These are phyloP conservation scores for Acipenser ruthenus DNA, from an alignment of 2,797 vertebrate species.

Conservation along the genomic window DNA sequence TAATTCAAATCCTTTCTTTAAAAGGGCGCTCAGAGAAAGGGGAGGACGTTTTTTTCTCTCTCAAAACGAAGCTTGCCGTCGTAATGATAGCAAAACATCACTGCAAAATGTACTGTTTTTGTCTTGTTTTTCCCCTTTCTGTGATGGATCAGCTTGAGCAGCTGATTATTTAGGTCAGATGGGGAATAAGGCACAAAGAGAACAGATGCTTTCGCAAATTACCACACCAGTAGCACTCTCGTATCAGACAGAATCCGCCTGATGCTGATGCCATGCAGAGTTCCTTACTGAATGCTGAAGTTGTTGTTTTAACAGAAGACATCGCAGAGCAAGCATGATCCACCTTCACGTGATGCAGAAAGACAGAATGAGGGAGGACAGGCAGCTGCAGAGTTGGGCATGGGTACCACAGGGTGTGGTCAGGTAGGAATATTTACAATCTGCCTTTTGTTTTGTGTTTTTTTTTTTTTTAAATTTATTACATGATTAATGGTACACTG, in stretches of 20 bases:
- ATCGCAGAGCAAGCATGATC: slow-evolving; percentile 66
- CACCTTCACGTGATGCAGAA: slow-evolving; percentile 54
- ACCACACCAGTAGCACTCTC: neutral
- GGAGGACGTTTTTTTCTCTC: neutral
- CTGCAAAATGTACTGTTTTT: no score
- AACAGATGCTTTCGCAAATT: slow-evolving; percentile 2
- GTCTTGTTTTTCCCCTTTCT: slow-evolving; percentile 1
- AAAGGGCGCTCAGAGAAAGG: neutral
- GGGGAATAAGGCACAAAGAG: slow-evolving; percentile 19
- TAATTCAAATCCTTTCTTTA: neutral
- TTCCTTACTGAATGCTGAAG: slow-evolving; percentile 2
- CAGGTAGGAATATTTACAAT: slow-evolving; percentile 52
- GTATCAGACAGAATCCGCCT: neutral
- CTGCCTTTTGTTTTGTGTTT: neutral
- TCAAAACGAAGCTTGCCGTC: neutral
- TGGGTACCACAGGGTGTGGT: slow-evolving; percentile 47
- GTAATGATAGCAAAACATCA: no score
- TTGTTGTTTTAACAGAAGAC: slow-evolving; percentile 52
- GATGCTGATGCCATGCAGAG: slow-evolving; percentile 16
- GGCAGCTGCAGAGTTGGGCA: slow-evolving; percentile 54
- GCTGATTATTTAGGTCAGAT: slow-evolving; percentile 41
- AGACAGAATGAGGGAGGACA: slow-evolving; percentile 61
- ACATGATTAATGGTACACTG: no score
- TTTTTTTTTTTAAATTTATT: no score
- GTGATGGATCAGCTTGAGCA: slow-evolving; percentile 29